Conservation (phyloP, 2,888 invertebrate species). For the Thysanoteuthis rhombus region DNA sequence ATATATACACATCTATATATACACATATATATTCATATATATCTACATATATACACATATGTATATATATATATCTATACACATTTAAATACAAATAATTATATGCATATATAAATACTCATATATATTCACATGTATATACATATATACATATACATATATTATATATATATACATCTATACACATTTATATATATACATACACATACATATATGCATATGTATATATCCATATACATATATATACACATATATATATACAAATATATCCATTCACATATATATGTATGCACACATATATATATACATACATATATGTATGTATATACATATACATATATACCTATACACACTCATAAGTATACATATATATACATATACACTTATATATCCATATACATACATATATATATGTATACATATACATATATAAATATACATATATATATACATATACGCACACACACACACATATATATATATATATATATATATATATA, state of each 20-base stretch:
- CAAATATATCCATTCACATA: neutral
- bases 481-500: neutral
- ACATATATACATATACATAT: no score
- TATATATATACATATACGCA: neutral
- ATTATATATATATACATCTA: no score
- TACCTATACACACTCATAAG: neutral
- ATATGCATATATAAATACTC: no score
- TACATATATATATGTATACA: neutral
- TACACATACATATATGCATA: no score
- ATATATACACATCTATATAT: no score
- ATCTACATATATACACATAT: no score
- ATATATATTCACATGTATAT: no score
- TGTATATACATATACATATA: neutral
- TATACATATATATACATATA: neutral
- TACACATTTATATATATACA: no score
- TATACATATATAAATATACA: neutral
- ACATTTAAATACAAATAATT: no score
- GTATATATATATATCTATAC: no score
- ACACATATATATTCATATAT: no score
- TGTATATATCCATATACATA: no score
- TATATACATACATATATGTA: neutral
- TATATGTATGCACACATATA: neutral
- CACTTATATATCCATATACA: neutral
- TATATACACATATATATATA: neutral
- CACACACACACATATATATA: neutral